Conservation (phyloP, 2,888 invertebrate species). For the Lasioglossum pauxillum region DNA sequence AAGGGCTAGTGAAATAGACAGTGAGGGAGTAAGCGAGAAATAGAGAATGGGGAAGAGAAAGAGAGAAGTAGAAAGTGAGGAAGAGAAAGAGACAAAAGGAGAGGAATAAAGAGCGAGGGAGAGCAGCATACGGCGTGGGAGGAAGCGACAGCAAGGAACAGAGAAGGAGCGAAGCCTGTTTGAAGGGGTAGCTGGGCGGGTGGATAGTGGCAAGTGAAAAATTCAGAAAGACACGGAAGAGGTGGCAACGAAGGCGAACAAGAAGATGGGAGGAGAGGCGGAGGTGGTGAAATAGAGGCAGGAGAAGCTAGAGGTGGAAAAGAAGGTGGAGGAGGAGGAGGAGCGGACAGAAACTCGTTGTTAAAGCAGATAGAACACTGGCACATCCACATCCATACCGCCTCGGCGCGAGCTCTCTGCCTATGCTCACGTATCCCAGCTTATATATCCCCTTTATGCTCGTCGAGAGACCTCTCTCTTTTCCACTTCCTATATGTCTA, state of each 20-base stretch:
- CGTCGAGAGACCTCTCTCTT: conserved; percentile 43
- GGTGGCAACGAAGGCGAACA: conserved; percentile 30
- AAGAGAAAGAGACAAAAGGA: not conserved
- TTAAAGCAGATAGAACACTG: conserved; percentile 74
- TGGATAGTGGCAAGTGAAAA: conserved; percentile 62
- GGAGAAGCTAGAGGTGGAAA: conserved; percentile 66
- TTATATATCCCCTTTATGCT: conserved; percentile 69
- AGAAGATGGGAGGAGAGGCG: conserved; percentile 24
- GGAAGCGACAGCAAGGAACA: not conserved
- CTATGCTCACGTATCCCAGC: conserved; percentile 43
- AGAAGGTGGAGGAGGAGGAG: conserved; percentile 44
- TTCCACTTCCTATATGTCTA: conserved; percentile 60
- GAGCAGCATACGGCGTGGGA: not conserved
- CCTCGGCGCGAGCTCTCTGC: not conserved
- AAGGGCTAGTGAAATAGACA: no score
- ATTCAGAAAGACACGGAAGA: conserved; percentile 70
- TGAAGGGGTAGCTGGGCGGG: conserved; percentile 5
- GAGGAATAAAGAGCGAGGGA: conserved; percentile 9
- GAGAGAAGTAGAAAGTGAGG: conserved; percentile 12
- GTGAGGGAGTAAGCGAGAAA: not conserved
- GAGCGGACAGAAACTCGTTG: conserved; percentile 68
- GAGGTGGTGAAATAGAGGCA: conserved; percentile 57
- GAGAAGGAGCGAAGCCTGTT: conserved; percentile 12
- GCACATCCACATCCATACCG: conserved; percentile 27
- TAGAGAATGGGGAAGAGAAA: not conserved